Conservation (phyloP, 2,888 invertebrate genomes). For the Scotopteryx bipunctaria region DNA sequence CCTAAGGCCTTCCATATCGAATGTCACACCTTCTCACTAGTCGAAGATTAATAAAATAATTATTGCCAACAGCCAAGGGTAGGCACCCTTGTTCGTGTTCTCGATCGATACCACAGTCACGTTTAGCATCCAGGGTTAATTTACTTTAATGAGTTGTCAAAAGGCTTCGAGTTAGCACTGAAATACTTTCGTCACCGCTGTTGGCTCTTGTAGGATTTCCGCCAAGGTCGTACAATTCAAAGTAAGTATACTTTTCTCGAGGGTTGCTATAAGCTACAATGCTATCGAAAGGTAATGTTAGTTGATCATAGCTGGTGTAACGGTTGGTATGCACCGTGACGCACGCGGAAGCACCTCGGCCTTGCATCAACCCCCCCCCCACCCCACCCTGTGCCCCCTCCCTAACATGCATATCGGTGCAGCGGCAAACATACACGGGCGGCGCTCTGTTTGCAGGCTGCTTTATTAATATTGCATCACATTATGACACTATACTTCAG, state of each 20-base stretch:
- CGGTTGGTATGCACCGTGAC: background rate
- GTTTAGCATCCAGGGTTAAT: background rate
- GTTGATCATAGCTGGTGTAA: conserved; percentile 1
- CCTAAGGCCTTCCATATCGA: background rate
- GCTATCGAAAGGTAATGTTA: background rate
- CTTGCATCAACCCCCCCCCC: background rate
- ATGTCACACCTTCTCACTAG: background rate
- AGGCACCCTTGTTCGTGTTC: too few species aligned
- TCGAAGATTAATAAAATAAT: conserved; percentile 1
- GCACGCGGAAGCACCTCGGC: conserved; percentile 7
- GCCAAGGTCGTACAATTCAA: too few species aligned
- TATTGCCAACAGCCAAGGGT: background rate
- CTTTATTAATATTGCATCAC: background rate
- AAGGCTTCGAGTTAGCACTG: too few species aligned
- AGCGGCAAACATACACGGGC: background rate
- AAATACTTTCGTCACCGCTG: too few species aligned
- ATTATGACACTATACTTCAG: too few species aligned
- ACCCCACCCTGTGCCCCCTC: background rate
- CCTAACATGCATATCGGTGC: background rate
- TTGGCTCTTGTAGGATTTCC: too few species aligned
- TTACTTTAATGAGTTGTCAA: too few species aligned
- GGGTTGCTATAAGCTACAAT: background rate
- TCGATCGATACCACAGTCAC: background rate
- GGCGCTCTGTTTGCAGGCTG: background rate
- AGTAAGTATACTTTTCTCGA: too few species aligned